phyloP scores from a whole-genome alignment of 2,888 invertebrate species.

The Palloptera scutellata region DNA sequence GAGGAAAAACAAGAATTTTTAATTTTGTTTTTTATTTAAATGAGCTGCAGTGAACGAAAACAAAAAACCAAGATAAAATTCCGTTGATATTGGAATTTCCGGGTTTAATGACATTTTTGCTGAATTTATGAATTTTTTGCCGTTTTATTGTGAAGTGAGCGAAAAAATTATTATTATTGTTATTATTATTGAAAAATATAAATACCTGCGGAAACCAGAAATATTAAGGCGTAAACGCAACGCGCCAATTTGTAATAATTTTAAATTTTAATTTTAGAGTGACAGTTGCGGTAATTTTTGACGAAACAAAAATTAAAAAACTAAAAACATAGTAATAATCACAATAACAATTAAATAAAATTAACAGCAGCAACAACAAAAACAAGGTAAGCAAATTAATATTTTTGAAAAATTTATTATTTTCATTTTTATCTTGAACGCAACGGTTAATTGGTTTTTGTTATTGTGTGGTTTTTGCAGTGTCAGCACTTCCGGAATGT shows the following conservation, averaged over 20 bases:
- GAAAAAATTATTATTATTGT: slow-evolving; percentile 2
- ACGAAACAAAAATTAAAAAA: slow-evolving; percentile 15
- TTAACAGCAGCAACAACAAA: not conserved
- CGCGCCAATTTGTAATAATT: not conserved
- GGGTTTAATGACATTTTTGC: slow-evolving; percentile 25
- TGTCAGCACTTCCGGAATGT: not conserved
- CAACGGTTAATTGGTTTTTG: not conserved
- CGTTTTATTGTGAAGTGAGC: not conserved
- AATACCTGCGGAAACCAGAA: not conserved
- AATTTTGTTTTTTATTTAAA: too few relatives aligned
- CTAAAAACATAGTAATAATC: slow-evolving; percentile 1
- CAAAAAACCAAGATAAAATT: too few relatives aligned
- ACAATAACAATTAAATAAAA: slow-evolving; percentile 23
- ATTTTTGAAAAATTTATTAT: not conserved
- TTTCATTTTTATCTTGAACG: too few relatives aligned
- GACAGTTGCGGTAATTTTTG: slow-evolving; percentile 23
- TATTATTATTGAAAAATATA: not conserved
- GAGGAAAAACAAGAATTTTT: too few relatives aligned
- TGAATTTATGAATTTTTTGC: slow-evolving; percentile 13
- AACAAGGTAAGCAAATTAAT: slow-evolving; percentile 15
- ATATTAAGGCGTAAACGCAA: not conserved
- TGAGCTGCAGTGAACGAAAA: too few relatives aligned
- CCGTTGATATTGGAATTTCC: slow-evolving; percentile 11
- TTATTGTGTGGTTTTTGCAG: not conserved
- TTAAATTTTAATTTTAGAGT: slow-evolving; percentile 7